Evolutionary conservation across 2,113 vertebrate genomes (phyloP).

Genomic region (Hemicordylus capensis): DNA sequence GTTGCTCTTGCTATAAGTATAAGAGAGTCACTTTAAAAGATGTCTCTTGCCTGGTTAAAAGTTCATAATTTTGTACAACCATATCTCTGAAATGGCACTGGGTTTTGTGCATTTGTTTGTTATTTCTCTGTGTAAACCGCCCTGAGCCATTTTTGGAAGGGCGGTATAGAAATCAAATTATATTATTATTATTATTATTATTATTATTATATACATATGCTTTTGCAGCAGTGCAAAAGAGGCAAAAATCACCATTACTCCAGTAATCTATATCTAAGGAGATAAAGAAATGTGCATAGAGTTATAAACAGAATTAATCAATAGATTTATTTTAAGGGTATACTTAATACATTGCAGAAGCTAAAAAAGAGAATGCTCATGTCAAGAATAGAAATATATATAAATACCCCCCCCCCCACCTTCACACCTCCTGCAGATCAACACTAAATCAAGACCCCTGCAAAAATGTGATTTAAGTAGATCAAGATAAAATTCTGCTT

Average conservation of each 20-base stretch:
- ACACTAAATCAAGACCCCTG: not conserved
- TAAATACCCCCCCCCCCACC: not conserved
- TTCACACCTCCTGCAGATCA: not conserved
- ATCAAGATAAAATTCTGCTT: not conserved
- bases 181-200: too few relatives aligned
- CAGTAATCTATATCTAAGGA: not conserved
- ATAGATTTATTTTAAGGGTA: not conserved
- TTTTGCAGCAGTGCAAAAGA: not conserved
- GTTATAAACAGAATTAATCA: not conserved
- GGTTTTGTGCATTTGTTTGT: too few relatives aligned
- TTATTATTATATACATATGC: too few relatives aligned
- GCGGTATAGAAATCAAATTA: too few relatives aligned
- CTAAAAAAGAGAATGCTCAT: not conserved
- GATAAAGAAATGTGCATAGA: not conserved
- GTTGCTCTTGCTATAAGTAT: too few relatives aligned
- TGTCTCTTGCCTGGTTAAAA: not conserved
- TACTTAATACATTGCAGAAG: not conserved
- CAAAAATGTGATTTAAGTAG: not conserved
- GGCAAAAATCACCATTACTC: not conserved
- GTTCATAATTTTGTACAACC: not conserved
- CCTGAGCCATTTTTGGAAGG: too few relatives aligned
- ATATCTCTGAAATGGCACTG: too few relatives aligned
- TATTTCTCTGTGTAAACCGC: too few relatives aligned
- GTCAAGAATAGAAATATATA: not conserved
- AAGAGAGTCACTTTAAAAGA: too few relatives aligned